Percentiles rank a stretch among this genome's conserved stretches.
Evolutionary conservation across 2,888 invertebrate species (phyloP).

Genomic region (Mesorhabditis sp.): DNA sequence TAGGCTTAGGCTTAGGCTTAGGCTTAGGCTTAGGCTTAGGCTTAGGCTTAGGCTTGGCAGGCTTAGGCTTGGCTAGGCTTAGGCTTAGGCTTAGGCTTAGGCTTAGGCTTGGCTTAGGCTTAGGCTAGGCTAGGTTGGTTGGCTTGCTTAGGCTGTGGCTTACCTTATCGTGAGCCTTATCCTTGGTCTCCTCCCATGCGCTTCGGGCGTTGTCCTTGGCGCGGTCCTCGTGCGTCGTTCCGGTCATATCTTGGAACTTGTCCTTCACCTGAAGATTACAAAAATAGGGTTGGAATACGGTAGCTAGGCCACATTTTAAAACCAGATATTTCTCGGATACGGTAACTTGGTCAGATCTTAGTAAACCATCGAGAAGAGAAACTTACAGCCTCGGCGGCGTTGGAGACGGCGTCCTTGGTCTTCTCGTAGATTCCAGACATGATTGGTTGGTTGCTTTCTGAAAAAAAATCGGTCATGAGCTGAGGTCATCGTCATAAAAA

Average conservation of each 20-base stretch:
- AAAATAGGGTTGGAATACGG: neutral
- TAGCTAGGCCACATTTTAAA: neutral
- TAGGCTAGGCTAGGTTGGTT: no score
- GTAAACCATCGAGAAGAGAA: neutral
- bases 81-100: no score
- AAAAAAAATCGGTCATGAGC: neutral
- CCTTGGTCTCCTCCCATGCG: neutral
- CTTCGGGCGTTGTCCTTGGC: neutral
- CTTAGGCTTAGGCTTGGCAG: no score
- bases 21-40: no score
- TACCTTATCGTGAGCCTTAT: conserved; percentile 6
- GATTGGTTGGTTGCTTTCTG: neutral
- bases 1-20: no score
- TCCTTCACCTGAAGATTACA: neutral
- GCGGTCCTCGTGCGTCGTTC: neutral
- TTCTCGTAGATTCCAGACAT: neutral
- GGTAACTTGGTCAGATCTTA: neutral
- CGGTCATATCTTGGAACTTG: neutral
- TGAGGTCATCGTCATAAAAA: no score
- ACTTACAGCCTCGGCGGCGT: conserved; percentile 3
- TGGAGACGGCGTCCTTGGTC: neutral
- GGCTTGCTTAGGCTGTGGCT: neutral
- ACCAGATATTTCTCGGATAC: neutral
- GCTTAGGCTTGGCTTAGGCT: no score
- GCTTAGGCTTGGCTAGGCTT: no score